Evolutionary conservation across 2,888 invertebrate genomes (phyloP).

Genomic region (Synergus umbraculus): DNA sequence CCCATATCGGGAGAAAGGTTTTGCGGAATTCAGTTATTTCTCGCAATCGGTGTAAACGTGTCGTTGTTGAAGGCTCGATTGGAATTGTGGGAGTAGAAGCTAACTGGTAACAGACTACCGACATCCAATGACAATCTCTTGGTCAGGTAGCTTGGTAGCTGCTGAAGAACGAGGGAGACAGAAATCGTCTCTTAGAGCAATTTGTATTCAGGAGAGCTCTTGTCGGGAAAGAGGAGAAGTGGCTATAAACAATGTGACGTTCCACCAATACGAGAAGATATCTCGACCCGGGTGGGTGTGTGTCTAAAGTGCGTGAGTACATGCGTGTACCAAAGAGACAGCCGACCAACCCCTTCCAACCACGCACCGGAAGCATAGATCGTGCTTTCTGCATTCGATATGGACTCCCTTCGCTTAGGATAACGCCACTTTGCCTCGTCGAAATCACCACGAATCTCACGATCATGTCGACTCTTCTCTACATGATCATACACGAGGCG

Average conservation of each 20-base stretch:
- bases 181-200: slow-evolving; percentile 62
- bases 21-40: slow-evolving; percentile 27
- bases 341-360: slow-evolving; percentile 69
- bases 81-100: slow-evolving; percentile 45
- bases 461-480: slow-evolving; percentile 45
- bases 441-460: slow-evolving; percentile 49
- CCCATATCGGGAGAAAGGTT: not conserved
- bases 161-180: slow-evolving; percentile 55
- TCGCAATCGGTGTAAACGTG: slow-evolving; percentile 40
- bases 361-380: slow-evolving; percentile 73
- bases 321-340: slow-evolving; percentile 67
- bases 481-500: not conserved
- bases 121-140: slow-evolving; percentile 56
- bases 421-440: slow-evolving; percentile 40
- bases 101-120: slow-evolving; percentile 50
- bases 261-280: slow-evolving; percentile 71
- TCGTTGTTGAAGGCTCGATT: slow-evolving; percentile 40
- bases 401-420: slow-evolving; percentile 47
- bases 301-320: slow-evolving; percentile 58
- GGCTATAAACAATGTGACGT: slow-evolving; percentile 76
- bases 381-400: slow-evolving; percentile 74
- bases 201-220: slow-evolving; percentile 74
- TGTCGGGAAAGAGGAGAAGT: slow-evolving; percentile 74
- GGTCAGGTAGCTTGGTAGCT: slow-evolving; percentile 58
- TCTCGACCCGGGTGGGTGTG: slow-evolving; percentile 59